Evolutionary conservation across 2,888 invertebrate genomes (phyloP).

Genomic region (Zaprionus bogoriensis): DNA sequence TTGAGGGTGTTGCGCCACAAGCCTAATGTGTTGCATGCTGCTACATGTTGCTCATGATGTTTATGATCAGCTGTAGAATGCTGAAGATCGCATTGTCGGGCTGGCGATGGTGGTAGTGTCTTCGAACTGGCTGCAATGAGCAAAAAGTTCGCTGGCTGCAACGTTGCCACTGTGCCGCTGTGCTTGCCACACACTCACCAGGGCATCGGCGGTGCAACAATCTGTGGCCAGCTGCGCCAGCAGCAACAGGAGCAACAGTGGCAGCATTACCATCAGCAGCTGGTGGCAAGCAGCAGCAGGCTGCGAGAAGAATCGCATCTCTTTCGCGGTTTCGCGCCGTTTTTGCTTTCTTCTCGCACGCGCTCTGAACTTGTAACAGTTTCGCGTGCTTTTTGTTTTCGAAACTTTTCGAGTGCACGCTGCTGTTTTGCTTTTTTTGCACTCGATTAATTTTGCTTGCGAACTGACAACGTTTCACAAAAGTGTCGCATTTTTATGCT

Average conservation of each 20-base stretch:
- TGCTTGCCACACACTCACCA: not conserved
- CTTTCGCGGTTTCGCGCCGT: not conserved
- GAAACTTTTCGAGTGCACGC: conserved; percentile 18
- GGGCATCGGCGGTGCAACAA: not conserved
- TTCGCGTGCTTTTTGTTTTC: conserved; percentile 28
- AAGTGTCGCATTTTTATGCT: conserved; percentile 72
- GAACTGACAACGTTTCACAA: conserved; percentile 64
- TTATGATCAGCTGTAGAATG: not conserved
- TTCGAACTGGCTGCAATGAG: not conserved
- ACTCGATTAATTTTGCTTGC: conserved; percentile 60
- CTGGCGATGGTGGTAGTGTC: not conserved
- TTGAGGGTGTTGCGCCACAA: too few species aligned
- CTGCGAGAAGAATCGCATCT: conserved; percentile 19
- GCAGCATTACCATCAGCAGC: not conserved
- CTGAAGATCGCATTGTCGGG: not conserved
- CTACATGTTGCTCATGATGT: not conserved
- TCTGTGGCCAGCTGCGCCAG: too few species aligned
- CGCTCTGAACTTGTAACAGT: conserved; percentile 67
- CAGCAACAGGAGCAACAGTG: not conserved
- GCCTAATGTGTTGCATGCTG: too few species aligned
- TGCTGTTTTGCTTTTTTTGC: conserved; percentile 28
- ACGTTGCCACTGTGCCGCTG: not conserved
- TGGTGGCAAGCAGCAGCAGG: not conserved
- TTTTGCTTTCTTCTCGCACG: conserved; percentile 1
- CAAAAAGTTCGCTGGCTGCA: too few species aligned